Evolutionary conservation across 2,113 vertebrate genomes (phyloP).

Genomic region (Nipponia nippon): DNA sequence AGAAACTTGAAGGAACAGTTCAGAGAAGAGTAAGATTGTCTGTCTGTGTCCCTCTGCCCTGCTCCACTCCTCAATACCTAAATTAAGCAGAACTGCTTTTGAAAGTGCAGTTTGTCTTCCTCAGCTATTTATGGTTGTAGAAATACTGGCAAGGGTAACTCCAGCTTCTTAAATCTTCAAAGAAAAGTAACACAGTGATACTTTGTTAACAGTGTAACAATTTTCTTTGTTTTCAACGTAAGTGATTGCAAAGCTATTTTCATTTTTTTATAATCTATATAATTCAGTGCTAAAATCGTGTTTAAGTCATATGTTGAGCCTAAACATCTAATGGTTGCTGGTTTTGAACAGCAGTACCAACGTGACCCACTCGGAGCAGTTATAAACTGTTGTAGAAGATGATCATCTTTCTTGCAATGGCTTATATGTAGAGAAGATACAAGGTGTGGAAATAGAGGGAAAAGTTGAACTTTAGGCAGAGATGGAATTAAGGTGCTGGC

Average conservation of each 20-base stretch:
- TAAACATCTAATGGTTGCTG: neutral
- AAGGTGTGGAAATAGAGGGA: neutral
- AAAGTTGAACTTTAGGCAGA: neutral
- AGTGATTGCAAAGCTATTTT: neutral
- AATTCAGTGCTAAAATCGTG: neutral
- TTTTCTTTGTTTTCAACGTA: neutral
- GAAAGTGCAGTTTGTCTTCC: neutral
- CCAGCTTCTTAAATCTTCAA: neutral
- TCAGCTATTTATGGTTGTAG: neutral
- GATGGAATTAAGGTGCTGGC: neutral
- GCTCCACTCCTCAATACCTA: neutral
- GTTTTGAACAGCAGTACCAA: neutral
- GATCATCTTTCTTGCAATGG: neutral
- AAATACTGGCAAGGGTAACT: neutral
- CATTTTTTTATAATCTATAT: conserved; percentile 7
- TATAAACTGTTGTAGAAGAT: neutral
- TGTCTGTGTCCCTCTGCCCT: neutral
- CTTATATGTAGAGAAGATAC: neutral
- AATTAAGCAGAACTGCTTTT: neutral
- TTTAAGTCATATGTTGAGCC: neutral
- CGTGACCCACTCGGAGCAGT: neutral
- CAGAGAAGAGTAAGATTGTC: conserved; percentile 61
- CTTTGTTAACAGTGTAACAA: neutral
- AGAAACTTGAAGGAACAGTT: conserved; percentile 68
- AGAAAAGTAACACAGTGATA: neutral